Base-by-base conservation (phyloP, 2,113 vertebrate genomes). In the Ancistrus triradiatus region DNA sequence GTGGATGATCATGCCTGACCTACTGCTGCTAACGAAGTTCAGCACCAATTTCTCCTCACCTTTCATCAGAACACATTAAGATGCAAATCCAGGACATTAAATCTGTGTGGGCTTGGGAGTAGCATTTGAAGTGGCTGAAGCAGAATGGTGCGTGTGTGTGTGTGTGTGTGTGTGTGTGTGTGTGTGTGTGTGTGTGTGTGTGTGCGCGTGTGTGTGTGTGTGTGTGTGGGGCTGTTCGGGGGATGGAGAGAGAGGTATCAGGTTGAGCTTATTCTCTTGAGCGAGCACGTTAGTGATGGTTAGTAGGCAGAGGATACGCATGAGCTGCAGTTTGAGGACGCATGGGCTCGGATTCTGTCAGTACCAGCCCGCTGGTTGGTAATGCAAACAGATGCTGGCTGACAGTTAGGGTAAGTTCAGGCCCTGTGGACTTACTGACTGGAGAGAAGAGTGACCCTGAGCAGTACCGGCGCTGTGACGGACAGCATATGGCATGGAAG, bases 401-500 rank as follows among this genome's bases (percentile, higher is more conserved):
- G 85, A 87, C 85, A 87, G 80, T 70, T 75, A 69, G 78, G 80
- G 77, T 77, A 76, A 86, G 81, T 79, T 71, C 74, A 81, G 76
- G 74, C 77, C 74, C 78, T 80, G 77, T 84, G 83, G 85, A 81
- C 78, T 80, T 77, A 81, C 78, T 83, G 77, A 78, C 69, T 74
- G 66, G 71, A 59, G 80, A 79, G 76, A 56, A 66, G 28, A 63
- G 60, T 70, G 83, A 85, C 79, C 75, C 75, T 69, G 51, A 84
- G 78, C 82, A 74, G 75, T 75, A 73, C 69, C 69, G 74, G 82
- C 81, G 74, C 73, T 51, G 66, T 88, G 84, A 86, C 79, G 79
- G 85, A 84, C 83, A 87, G 74, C 80, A 80, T 77, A 80, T 84
- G 84, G 77, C 81, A 85, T 76, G 63, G 59, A 80, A 84, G 81